Percentiles rank a stretch among this genome's conserved stretches.
These are phyloP conservation scores for Phalloptychus januarius DNA, from an alignment of 2,797 vertebrate genomes.

Conservation along the genomic window DNA sequence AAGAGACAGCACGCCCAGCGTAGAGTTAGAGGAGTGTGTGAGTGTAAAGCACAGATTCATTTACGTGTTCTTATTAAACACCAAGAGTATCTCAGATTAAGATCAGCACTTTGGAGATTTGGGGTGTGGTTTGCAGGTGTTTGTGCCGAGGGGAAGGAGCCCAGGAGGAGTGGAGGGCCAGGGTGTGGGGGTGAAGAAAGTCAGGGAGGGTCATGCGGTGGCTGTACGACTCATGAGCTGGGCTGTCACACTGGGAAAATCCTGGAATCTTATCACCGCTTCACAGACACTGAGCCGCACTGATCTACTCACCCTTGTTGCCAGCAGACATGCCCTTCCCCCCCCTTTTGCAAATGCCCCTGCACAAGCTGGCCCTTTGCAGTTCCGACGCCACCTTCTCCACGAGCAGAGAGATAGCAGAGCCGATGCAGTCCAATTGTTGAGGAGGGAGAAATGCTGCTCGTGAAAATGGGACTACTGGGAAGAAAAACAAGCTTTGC, in stretches of 20 bases:
- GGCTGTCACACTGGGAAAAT: constrained; percentile 85
- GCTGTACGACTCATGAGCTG: constrained; percentile 77
- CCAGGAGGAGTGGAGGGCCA: constrained; percentile 17
- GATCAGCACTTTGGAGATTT: constrained; percentile 22
- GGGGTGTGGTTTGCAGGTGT: constrained; percentile 67
- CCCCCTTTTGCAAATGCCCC: constrained; percentile 73
- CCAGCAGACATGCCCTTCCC: constrained; percentile 81
- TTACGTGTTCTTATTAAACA: constrained; percentile 20
- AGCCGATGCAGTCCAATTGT: constrained; percentile 76
- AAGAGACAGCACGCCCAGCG: constrained; percentile 43
- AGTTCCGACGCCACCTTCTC: constrained; percentile 66
- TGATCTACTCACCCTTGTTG: constrained; percentile 84
- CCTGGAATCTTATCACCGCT: constrained; percentile 86
- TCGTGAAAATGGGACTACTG: constrained; percentile 46
- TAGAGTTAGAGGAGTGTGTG: constrained; percentile 13
- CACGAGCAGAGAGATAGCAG: constrained; percentile 68
- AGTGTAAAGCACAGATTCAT: constrained; percentile 37
- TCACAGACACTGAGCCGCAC: constrained; percentile 83
- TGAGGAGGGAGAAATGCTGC: constrained; percentile 61
- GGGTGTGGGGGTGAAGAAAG: constrained; percentile 7
- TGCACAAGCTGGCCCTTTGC: constrained; percentile 69
- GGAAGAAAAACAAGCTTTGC: constrained; percentile 27
- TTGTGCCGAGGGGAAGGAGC: constrained; percentile 54
- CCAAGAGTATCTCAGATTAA: constrained; percentile 18
- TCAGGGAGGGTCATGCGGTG: constrained; percentile 58